Evolutionary conservation across 2,113 vertebrate species (phyloP), one percentile per base, ranked within the genome.

Genomic region (Pipra filicauda): DNA sequence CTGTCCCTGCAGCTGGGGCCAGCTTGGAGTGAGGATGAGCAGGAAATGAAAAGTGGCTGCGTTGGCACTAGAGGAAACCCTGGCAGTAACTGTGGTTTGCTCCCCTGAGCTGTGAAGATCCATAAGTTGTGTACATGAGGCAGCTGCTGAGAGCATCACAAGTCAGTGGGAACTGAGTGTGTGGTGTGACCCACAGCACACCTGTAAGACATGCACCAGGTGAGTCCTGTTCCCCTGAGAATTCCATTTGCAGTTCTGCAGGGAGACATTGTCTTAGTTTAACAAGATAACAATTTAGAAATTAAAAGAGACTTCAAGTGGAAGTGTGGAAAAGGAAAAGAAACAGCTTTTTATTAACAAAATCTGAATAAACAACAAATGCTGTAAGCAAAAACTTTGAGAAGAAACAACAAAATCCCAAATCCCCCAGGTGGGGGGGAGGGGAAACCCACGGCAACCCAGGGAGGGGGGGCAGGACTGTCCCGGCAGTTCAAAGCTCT

Each of bases 151-250:
- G 61, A 8, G 27, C 48, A 20, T 8, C 67, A 67, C 41, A 43
- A 2, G 21, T 2, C 24, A 33, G 24, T 19, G 44, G 21, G 44
- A 21, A 2, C 15, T 3, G 28, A 5, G 72, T 12, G 5, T 0
- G 1, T 1, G 22, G 31, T n/a, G 48, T 44, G 88, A n/a, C 16
- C 54, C 37, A 6, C 35, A 69, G 43, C 51, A 9, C 49, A 3
- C 7, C 54, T 62, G 35, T 9, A 6, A 18, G 74, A 30, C 1
- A 0, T 1, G 8, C 59, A n/a, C 41, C 79, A 51, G 35, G 39
- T 7, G 19, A 58, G 73, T 22, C 62, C 72, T 57, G 66, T 1
- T 39, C n/a, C 26, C 41, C n/a, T 8, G 18, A 17, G 82, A 65
- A 0, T 15, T 62, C 6, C 21, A 6, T 31, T 2, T 8, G 62